Conservation (phyloP, 2,797 vertebrate species). For the Hydrolagus colliei region DNA sequence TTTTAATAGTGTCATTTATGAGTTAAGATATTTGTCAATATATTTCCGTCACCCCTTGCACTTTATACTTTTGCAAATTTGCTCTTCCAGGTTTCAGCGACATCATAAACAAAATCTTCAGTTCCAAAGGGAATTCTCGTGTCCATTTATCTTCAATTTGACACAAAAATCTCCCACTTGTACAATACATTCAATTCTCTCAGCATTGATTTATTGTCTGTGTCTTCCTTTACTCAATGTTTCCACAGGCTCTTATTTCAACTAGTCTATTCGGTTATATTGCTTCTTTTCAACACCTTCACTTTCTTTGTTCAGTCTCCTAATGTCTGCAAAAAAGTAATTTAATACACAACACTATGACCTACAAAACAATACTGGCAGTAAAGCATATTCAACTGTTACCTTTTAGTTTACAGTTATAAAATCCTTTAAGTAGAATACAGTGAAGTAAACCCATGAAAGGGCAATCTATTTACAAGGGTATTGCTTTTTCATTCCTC, state of each 20-base stretch:
- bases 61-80: neutral
- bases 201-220: conserved; percentile 6
- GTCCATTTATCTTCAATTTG: neutral
- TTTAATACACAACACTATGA: neutral
- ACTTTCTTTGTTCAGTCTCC: neutral
- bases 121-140: neutral
- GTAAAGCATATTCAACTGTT: neutral
- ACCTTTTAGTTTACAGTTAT: neutral
- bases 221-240: neutral
- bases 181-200: neutral
- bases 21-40: neutral
- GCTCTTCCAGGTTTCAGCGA: conserved; percentile 1
- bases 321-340: neutral
- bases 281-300: neutral
- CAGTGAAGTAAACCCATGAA: neutral
- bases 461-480: neutral
- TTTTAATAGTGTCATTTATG: neutral
- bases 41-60: neutral
- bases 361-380: neutral
- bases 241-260: neutral
- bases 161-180: neutral
- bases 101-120: neutral
- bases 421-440: neutral
- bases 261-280: neutral
- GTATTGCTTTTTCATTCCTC: neutral